A percentile compares a stretch with the other conserved stretches of the same genome.
These are phyloP conservation scores for Phoxinus phoxinus DNA, from an alignment of 2,113 vertebrate species.

Conservation along the genomic window DNA sequence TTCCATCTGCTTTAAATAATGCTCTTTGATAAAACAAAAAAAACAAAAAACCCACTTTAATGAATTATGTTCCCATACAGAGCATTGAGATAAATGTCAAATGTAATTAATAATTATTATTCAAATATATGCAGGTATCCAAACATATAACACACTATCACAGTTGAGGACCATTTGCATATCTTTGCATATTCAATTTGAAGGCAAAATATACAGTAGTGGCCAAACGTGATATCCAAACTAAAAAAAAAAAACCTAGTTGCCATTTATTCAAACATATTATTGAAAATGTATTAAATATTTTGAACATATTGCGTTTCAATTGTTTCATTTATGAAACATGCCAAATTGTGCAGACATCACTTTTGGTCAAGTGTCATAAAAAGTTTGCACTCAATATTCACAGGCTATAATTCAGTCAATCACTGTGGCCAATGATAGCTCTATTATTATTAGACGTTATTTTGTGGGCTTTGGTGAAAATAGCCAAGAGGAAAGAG, in stretches of 20 bases:
- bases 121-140: not conserved
- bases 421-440: too few relatives aligned
- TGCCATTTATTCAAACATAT: not conserved
- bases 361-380: too few relatives aligned
- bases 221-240: not conserved
- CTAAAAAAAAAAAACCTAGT: not conserved
- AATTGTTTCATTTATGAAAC: too few relatives aligned
- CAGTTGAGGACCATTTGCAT: not conserved
- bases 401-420: too few relatives aligned
- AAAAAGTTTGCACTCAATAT: too few relatives aligned
- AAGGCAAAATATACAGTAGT: not conserved
- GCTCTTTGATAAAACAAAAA: not conserved
- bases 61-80: not conserved
- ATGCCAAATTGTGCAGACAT: too few relatives aligned
- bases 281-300: not conserved
- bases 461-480: too few relatives aligned
- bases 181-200: not conserved
- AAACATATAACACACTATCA: not conserved
- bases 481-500: too few relatives aligned
- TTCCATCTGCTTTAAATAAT: not conserved
- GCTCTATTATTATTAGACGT: too few relatives aligned
- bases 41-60: not conserved
- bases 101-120: not conserved
- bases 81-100: not conserved
- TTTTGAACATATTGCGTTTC: too few relatives aligned